Conservation (phyloP, 2,888 invertebrate genomes). For the Saturnia japonica region DNA sequence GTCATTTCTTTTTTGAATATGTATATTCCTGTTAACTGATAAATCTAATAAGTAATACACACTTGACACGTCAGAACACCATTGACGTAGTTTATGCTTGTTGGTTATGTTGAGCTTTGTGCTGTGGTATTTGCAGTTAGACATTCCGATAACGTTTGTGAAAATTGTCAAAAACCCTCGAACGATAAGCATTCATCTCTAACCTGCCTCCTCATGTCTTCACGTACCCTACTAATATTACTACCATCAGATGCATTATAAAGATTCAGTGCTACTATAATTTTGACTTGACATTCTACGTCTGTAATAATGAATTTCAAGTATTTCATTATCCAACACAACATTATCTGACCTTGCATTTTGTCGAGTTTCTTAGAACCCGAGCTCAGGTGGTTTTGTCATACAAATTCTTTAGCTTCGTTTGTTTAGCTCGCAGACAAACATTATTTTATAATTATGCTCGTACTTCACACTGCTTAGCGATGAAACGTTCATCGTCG, state of each 20-base stretch:
- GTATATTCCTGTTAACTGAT: too few relatives aligned
- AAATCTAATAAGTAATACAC: too few relatives aligned
- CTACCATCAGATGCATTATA: too few relatives aligned
- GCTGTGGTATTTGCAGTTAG: not conserved
- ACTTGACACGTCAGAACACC: too few relatives aligned
- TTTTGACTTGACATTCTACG: not conserved
- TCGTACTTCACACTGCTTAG: not conserved
- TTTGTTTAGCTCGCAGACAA: constrained; percentile 37
- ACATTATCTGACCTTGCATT: constrained; percentile 55
- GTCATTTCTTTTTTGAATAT: too few relatives aligned
- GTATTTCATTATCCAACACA: constrained; percentile 9
- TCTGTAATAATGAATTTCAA: not conserved
- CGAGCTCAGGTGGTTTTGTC: constrained; percentile 48
- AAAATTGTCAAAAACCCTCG: too few relatives aligned
- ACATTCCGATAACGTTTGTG: not conserved
- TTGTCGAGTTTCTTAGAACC: constrained; percentile 51
- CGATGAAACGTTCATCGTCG: not conserved
- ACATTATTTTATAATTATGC: constrained; percentile 15
- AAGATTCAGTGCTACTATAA: not conserved
- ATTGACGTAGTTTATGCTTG: not conserved
- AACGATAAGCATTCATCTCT: too few relatives aligned
- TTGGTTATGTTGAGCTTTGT: not conserved
- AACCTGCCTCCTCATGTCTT: too few relatives aligned
- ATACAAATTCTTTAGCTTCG: constrained; percentile 55
- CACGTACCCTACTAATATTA: too few relatives aligned